These are phyloP conservation scores for Parazoanthus swiftii DNA, from an alignment of 92 coral and sea anemone genomes.

Conservation along the genomic window DNA sequence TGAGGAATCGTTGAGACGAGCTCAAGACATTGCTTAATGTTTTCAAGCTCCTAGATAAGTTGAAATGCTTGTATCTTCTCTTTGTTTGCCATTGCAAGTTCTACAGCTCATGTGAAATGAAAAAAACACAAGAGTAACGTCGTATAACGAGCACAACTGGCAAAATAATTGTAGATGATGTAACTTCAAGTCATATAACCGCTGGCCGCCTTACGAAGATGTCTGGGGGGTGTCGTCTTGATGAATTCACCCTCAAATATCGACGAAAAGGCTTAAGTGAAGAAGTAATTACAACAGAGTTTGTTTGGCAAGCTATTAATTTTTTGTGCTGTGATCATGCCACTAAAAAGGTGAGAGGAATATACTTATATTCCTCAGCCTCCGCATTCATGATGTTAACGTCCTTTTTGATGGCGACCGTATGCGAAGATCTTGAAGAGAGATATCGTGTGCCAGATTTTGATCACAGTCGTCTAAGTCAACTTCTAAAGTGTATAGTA, in stretches of 20 bases:
- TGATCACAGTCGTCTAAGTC: not conserved
- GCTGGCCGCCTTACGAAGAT: too few relatives aligned
- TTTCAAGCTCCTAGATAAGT: too few relatives aligned
- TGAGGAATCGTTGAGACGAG: too few relatives aligned
- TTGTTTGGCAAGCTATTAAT: not conserved
- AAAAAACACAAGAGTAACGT: too few relatives aligned
- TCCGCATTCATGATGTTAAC: not conserved
- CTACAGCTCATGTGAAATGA: too few relatives aligned
- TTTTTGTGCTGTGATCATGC: conserved; percentile 11
- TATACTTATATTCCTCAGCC: not conserved
- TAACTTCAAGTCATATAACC: too few relatives aligned
- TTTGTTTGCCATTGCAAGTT: too few relatives aligned
- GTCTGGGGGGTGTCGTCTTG: not conserved
- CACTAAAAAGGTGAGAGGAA: not conserved
- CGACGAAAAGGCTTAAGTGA: conserved; percentile 4
- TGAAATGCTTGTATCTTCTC: too few relatives aligned
- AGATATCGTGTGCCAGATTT: not conserved
- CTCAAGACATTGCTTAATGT: too few relatives aligned
- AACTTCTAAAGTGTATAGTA: conserved; percentile 15
- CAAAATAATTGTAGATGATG: too few relatives aligned
- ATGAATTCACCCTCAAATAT: not conserved
- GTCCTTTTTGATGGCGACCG: not conserved
- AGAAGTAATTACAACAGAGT: not conserved
- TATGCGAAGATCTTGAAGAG: not conserved
- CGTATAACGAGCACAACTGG: too few relatives aligned